Conservation (phyloP, 2,888 invertebrate genomes). For the Tetanocera ferruginea region DNA sequence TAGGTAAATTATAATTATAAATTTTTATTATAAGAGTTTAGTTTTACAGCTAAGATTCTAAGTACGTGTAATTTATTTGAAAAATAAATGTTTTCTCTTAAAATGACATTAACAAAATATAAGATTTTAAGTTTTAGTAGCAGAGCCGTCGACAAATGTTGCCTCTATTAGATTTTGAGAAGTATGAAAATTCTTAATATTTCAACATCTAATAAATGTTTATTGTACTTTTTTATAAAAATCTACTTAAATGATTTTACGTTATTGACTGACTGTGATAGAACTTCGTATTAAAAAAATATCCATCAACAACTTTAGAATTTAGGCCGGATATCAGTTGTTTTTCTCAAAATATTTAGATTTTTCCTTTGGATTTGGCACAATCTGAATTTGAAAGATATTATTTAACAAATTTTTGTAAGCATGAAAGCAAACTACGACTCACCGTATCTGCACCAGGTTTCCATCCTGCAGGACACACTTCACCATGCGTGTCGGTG, state of each 20-base stretch:
- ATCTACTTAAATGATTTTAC: too few relatives aligned
- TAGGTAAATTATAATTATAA: slow-evolving; percentile 20
- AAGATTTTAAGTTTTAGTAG: too few relatives aligned
- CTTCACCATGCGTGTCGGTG: slow-evolving; percentile 92
- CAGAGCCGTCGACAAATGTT: too few relatives aligned
- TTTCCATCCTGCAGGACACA: slow-evolving; percentile 96
- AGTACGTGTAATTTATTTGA: background rate
- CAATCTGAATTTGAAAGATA: slow-evolving; percentile 74
- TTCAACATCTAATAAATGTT: too few relatives aligned
- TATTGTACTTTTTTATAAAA: too few relatives aligned
- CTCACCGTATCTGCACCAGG: slow-evolving; percentile 92
- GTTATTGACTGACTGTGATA: too few relatives aligned
- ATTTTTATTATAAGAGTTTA: background rate
- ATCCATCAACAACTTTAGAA: too few relatives aligned
- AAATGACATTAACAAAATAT: too few relatives aligned
- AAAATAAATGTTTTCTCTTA: background rate
- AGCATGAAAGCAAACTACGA: slow-evolving; percentile 41
- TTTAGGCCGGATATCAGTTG: slow-evolving; percentile 53
- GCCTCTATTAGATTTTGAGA: too few relatives aligned
- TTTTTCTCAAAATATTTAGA: slow-evolving; percentile 83
- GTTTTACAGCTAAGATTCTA: background rate
- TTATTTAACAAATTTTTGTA: background rate
- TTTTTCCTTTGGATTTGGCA: slow-evolving; percentile 84
- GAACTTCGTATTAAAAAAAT: too few relatives aligned
- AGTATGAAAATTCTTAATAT: too few relatives aligned